These are phyloP conservation scores for Stratiomys singularior DNA, from an alignment of 2,888 invertebrate species.

Conservation along the genomic window DNA sequence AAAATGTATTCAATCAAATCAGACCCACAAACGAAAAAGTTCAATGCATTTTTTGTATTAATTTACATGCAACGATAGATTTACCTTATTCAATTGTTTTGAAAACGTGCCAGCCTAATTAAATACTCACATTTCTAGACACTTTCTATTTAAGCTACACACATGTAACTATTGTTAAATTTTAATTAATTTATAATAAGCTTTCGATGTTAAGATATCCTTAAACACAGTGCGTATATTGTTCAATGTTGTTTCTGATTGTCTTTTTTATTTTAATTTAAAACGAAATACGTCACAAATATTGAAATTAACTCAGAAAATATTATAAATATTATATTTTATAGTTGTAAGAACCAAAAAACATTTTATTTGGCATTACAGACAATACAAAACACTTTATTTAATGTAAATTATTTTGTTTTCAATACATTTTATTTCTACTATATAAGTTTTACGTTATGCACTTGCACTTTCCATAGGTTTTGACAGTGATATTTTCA, in stretches of 20 bases:
- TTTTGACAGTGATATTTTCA: neutral
- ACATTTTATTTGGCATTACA: constrained; percentile 28
- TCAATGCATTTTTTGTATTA: constrained; percentile 20
- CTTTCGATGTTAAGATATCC: neutral
- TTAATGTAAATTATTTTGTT: constrained; percentile 22
- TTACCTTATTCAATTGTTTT: neutral
- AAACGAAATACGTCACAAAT: neutral
- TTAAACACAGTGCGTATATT: neutral
- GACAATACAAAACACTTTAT: constrained; percentile 39
- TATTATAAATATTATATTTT: neutral
- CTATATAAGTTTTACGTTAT: neutral
- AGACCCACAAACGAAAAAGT: neutral
- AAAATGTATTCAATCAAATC: neutral
- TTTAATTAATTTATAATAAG: neutral
- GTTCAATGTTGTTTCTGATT: neutral
- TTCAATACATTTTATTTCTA: neutral
- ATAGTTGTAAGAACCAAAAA: neutral
- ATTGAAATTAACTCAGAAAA: neutral
- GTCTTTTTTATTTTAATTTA: neutral
- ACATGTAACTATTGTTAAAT: constrained; percentile 6
- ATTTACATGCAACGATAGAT: neutral
- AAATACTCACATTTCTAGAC: constrained; percentile 29
- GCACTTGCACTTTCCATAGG: neutral
- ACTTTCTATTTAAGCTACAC: constrained; percentile 18
- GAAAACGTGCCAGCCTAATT: constrained; percentile 43